phyloP scores from a whole-genome alignment of 2,888 invertebrate species.

The Meiosimyza decipiens region DNA sequence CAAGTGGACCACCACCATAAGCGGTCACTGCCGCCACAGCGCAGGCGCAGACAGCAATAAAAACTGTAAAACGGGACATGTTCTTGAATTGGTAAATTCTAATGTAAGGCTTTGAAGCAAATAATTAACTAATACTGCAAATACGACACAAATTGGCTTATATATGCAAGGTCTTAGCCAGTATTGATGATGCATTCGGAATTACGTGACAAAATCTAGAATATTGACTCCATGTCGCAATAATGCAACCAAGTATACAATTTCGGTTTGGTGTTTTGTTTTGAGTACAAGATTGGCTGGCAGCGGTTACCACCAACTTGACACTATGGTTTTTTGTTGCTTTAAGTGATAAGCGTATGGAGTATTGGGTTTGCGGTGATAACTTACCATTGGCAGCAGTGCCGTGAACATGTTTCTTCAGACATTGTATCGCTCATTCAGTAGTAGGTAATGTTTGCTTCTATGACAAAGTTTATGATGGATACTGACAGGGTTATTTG shows the following conservation, averaged over 20 bases:
- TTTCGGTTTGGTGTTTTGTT: conserved; percentile 2
- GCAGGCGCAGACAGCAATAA: conserved; percentile 42
- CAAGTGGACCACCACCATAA: not conserved
- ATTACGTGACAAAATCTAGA: conserved; percentile 59
- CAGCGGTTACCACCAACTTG: not conserved
- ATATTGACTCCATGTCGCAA: conserved; percentile 26
- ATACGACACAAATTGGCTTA: conserved; percentile 56
- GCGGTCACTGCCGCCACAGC: conserved; percentile 33
- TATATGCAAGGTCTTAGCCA: conserved; percentile 54
- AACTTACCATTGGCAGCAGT: not conserved
- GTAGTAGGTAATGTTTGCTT: not conserved
- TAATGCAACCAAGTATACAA: not conserved
- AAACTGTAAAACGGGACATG: conserved; percentile 46
- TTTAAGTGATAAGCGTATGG: not conserved
- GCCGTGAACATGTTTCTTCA: conserved; percentile 17
- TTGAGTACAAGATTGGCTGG: conserved; percentile 9
- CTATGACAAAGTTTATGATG: too few relatives aligned
- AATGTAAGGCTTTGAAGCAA: conserved; percentile 51
- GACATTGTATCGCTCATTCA: conserved; percentile 18
- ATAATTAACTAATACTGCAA: conserved; percentile 57
- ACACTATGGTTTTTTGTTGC: not conserved
- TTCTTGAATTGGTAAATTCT: conserved; percentile 47
- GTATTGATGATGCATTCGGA: conserved; percentile 42
- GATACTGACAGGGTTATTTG: too few relatives aligned
- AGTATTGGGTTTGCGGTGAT: too few relatives aligned